Evolutionary conservation across 2,113 vertebrate species (phyloP).

Genomic region (Taurulus bubalis): DNA sequence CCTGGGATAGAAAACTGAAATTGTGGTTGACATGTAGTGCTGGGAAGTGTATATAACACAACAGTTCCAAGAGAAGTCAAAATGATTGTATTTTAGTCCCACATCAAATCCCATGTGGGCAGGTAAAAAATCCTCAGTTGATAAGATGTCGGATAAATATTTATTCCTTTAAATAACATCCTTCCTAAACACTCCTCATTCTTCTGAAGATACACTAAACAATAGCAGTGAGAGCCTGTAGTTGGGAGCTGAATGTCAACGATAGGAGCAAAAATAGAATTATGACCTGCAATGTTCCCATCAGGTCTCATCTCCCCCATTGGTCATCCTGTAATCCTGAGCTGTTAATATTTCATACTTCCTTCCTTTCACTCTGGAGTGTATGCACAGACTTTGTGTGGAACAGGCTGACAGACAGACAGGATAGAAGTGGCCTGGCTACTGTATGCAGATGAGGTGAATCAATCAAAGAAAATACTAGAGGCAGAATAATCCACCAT

Average conservation of each 20-base stretch:
- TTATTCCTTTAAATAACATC: background rate
- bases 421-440: background rate
- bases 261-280: constrained; percentile 57
- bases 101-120: background rate
- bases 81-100: background rate
- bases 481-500: constrained; percentile 9
- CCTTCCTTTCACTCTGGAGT: constrained; percentile 46
- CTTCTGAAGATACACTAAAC: constrained; percentile 5
- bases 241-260: constrained; percentile 37
- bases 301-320: constrained; percentile 60
- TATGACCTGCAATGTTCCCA: constrained; percentile 43
- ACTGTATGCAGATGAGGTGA: constrained; percentile 12
- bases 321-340: constrained; percentile 59
- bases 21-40: constrained; percentile 36
- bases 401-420: constrained; percentile 15
- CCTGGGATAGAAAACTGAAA: constrained; percentile 29
- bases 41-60: constrained; percentile 20
- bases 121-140: background rate
- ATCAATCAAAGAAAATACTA: constrained; percentile 1
- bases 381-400: constrained; percentile 44
- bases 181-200: background rate
- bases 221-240: constrained; percentile 14
- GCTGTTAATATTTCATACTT: constrained; percentile 77
- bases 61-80: constrained; percentile 8
- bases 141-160: background rate